A percentile compares a stretch with the other conserved stretches of the same genome.
phyloP scores from a whole-genome alignment of 2,797 vertebrate genomes.

The Acanthurus lineatus region DNA sequence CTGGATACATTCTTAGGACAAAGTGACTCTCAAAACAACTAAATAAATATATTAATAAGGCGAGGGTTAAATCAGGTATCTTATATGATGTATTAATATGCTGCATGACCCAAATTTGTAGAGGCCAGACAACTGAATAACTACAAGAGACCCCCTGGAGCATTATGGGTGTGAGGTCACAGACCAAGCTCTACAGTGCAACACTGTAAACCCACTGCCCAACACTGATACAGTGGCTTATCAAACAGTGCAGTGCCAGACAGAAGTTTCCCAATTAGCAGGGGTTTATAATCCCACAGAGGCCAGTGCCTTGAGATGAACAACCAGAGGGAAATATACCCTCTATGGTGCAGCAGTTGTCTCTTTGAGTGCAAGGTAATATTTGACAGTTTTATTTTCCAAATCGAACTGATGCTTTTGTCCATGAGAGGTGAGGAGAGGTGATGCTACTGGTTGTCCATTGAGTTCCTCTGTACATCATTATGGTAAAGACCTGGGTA shows the following conservation, averaged over 20 bases:
- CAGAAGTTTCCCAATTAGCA: slow-evolving; percentile 43
- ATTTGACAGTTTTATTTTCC: slow-evolving; percentile 4
- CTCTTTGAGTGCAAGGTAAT: slow-evolving; percentile 38
- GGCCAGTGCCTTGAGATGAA: slow-evolving; percentile 39
- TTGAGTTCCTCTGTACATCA: slow-evolving; percentile 36
- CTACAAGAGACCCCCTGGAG: slow-evolving; percentile 28
- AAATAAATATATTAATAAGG: slow-evolving; percentile 64
- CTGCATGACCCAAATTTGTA: slow-evolving; percentile 22
- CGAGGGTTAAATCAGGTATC: slow-evolving; percentile 51
- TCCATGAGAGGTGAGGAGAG: slow-evolving; percentile 21
- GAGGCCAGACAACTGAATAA: slow-evolving; percentile 23
- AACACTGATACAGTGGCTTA: slow-evolving; percentile 42
- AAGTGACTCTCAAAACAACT: slow-evolving; percentile 39
- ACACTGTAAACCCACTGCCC: slow-evolving; percentile 49
- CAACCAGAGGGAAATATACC: slow-evolving; percentile 17
- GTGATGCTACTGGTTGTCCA: slow-evolving; percentile 40
- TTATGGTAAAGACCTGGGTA: slow-evolving; percentile 34
- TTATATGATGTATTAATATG: slow-evolving; percentile 17
- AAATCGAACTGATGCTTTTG: slow-evolving; percentile 39
- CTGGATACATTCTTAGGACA: slow-evolving; percentile 65
- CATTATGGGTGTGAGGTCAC: slow-evolving; percentile 15
- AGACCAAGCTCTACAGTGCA: slow-evolving; percentile 25
- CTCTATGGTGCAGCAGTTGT: background rate
- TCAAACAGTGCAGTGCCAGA: slow-evolving; percentile 44
- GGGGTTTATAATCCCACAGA: slow-evolving; percentile 31